These are phyloP conservation scores for Corythaixoides concolor DNA, from an alignment of 2,113 vertebrate species.

Conservation along the genomic window DNA sequence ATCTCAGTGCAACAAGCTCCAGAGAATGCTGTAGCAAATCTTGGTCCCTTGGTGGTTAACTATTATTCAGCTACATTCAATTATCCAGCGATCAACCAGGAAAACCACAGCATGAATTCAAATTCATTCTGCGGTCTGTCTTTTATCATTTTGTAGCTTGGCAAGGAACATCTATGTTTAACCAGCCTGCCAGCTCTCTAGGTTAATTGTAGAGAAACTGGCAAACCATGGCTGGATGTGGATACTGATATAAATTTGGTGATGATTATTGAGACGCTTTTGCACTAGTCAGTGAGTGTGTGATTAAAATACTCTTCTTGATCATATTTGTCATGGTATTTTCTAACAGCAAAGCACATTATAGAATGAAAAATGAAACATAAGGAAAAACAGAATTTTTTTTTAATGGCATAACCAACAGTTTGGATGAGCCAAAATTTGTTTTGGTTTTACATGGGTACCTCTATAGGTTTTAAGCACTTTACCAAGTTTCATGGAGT, in stretches of 20 bases:
- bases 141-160: background rate
- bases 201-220: background rate
- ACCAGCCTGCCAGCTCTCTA: background rate
- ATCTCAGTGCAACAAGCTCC: background rate
- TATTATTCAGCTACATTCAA: background rate
- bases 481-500: background rate
- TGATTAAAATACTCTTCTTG: background rate
- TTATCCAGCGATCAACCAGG: background rate
- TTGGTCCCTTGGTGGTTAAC: background rate
- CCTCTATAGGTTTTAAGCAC: background rate
- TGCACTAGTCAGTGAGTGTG: background rate
- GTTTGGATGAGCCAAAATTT: background rate
- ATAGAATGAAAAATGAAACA: background rate
- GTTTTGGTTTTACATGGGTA: background rate
- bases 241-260: background rate
- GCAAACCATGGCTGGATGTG: background rate
- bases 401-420: background rate
- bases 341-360: background rate
- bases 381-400: background rate
- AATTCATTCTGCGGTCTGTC: background rate
- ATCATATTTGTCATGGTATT: background rate
- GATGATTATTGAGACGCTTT: background rate
- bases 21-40: background rate
- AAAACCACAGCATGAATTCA: constrained; percentile 5
- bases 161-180: background rate